phyloP scores from a whole-genome alignment of 37 sponge, comb jelly and placozoan genomes.

The Halichondria panicea region DNA sequence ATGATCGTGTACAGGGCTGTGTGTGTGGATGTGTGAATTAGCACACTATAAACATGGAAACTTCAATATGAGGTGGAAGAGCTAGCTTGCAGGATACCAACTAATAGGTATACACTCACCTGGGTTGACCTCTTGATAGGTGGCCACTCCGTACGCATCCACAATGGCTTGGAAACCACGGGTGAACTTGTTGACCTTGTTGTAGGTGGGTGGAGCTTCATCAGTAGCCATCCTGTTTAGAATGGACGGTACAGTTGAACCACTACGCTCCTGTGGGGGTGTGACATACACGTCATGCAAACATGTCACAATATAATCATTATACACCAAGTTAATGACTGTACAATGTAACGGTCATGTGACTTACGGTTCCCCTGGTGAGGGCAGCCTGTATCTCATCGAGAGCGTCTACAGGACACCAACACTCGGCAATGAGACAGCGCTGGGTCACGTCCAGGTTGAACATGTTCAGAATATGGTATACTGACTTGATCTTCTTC shows the following conservation, averaged over 20 bases:
- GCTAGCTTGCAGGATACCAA: not conserved
- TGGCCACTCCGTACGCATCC: slow-evolving; percentile 95
- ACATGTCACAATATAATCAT: too few species aligned
- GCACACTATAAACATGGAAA: not conserved
- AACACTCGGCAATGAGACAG: slow-evolving; percentile 97
- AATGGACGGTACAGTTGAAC: slow-evolving; percentile 92
- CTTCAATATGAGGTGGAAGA: too few species aligned
- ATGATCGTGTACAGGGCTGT: slow-evolving; percentile 95
- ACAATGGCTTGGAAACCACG: slow-evolving; percentile 95
- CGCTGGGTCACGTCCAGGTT: slow-evolving; percentile 93
- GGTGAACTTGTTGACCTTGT: slow-evolving; percentile 95
- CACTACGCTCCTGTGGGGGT: slow-evolving; percentile 75
- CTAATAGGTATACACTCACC: slow-evolving; percentile 48
- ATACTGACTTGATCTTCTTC: slow-evolving; percentile 97
- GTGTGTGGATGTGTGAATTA: slow-evolving; percentile 1
- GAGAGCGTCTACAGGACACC: slow-evolving; percentile 92
- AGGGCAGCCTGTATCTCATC: slow-evolving; percentile 90
- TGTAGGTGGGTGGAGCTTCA: slow-evolving; percentile 90
- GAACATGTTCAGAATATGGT: slow-evolving; percentile 98
- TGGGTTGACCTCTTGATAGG: slow-evolving; percentile 96
- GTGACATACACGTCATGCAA: not conserved
- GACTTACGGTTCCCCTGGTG: slow-evolving; percentile 88
- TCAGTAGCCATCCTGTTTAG: slow-evolving; percentile 83
- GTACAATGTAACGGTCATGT: not conserved
- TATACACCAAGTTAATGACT: not conserved